phyloP scores from a whole-genome alignment of 2,888 invertebrate genomes.

The Eupithecia subfuscata region DNA sequence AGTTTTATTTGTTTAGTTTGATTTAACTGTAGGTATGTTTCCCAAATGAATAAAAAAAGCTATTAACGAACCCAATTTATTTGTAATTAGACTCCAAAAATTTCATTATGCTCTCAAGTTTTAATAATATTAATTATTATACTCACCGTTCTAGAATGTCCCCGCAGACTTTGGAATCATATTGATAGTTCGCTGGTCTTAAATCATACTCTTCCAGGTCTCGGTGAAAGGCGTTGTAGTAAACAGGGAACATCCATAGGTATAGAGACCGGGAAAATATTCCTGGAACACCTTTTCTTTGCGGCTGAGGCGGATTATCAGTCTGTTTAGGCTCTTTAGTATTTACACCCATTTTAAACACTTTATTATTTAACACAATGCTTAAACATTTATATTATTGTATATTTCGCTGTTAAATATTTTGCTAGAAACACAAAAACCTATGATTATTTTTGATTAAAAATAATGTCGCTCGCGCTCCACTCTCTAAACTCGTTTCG shows the following conservation, averaged over 20 bases:
- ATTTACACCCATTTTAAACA: slow-evolving; percentile 48
- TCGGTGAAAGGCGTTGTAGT: slow-evolving; percentile 89
- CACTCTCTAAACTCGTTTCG: slow-evolving; percentile 37
- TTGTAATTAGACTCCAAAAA: neutral
- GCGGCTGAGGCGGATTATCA: slow-evolving; percentile 37
- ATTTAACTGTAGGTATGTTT: neutral
- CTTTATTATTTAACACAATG: neutral
- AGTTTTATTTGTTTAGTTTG: too few species aligned
- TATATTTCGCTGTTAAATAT: neutral
- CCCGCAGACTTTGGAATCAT: slow-evolving; percentile 88
- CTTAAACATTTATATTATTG: neutral
- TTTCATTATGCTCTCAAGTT: too few species aligned
- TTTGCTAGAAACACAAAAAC: neutral
- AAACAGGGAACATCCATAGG: slow-evolving; percentile 91
- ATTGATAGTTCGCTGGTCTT: slow-evolving; percentile 87
- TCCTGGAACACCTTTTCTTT: slow-evolving; percentile 62
- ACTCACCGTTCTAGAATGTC: slow-evolving; percentile 86
- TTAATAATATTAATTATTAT: too few species aligned
- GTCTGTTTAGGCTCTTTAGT: slow-evolving; percentile 43
- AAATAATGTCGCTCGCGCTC: slow-evolving; percentile 19
- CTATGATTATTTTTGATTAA: neutral
- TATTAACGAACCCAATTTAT: neutral
- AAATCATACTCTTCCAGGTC: slow-evolving; percentile 90
- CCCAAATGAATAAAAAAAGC: neutral
- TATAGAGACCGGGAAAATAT: slow-evolving; percentile 86